phyloP scores from a whole-genome alignment of 92 coral and sea anemone species.

The Plumapathes pennacea region DNA sequence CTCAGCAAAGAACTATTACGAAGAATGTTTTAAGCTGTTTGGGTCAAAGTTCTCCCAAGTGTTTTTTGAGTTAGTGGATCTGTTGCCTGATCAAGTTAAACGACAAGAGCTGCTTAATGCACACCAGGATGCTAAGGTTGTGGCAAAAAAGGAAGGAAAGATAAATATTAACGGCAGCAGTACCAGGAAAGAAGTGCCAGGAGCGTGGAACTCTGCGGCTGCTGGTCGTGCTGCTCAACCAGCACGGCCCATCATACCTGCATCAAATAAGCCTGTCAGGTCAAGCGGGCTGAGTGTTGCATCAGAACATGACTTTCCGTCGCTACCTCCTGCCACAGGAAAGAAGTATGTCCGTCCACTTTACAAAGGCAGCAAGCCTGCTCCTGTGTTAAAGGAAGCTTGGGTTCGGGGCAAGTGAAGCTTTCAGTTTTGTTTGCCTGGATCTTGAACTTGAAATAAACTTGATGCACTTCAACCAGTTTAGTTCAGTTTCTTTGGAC shows the following conservation, averaged over 20 bases:
- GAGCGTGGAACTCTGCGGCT: conserved; percentile 26
- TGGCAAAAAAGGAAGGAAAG: conserved; percentile 44
- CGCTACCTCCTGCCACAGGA: conserved; percentile 60
- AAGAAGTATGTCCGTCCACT: conserved; percentile 24
- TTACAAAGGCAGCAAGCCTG: conserved; percentile 30
- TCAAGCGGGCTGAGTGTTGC: conserved; percentile 3
- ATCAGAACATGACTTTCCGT: conserved; percentile 65
- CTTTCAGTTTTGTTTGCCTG: too few relatives aligned
- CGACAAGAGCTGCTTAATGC: conserved; percentile 62
- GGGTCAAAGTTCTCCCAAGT: conserved; percentile 62
- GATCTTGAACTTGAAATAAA: too few relatives aligned
- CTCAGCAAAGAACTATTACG: conserved; percentile 72
- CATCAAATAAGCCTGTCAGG: neutral
- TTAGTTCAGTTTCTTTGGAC: too few relatives aligned
- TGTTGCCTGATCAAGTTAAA: conserved; percentile 79
- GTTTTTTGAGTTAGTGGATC: conserved; percentile 76
- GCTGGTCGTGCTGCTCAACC: conserved; percentile 15
- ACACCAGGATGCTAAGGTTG: conserved; percentile 76
- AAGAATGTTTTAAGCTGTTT: conserved; percentile 65
- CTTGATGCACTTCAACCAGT: too few relatives aligned
- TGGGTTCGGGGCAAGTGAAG: conserved; percentile 86
- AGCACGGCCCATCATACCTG: conserved; percentile 4
- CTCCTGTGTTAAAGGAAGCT: conserved; percentile 66
- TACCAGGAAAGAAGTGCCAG: neutral
- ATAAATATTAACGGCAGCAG: conserved; percentile 1